Base-by-base conservation (phyloP, 2,797 vertebrate genomes). In the Apodemus agrarius region DNA sequence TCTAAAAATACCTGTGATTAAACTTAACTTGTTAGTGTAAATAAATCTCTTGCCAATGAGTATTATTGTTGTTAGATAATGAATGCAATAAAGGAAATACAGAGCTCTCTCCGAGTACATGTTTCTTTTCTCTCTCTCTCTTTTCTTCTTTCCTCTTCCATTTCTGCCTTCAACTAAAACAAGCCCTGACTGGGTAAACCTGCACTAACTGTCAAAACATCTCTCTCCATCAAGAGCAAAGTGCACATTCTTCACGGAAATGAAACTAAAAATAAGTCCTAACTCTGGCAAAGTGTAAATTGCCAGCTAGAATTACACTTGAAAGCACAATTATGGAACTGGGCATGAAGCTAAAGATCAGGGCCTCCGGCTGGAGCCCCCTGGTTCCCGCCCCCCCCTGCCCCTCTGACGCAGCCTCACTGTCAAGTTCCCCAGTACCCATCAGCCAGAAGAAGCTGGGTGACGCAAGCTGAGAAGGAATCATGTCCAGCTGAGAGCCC, bases 1-100 rank as follows among this genome's bases (percentile, higher is more conserved):
- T 98, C 97, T 97, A 96, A 97, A 97, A 97, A 94, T 93, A 97
- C 97, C 97, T 98, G 98, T 98, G 98, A 98, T 98, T 98, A 98
- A 96, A 98, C 98, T 98, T 98, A 97, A 98, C 98, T 98, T 98
- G 98, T 98, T 98, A 98, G 97, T 99, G 99, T 99, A 99, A 98
- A 99, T 99, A 99, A 98, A 98, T 97, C 98, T 98, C 98, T 98
- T 99, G 98, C 98, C 98, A 98, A 98, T 99, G 97, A 99, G 98
- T 99, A 98, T 98, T 99, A 97, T 98, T 98, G 98, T 98, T 99
- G 98, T 98, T 98, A 98, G 98, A 98, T 98, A 98, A 98, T 97
- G 98, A 99, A 99, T 99, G 98, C 99, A 99, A 99, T 99, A 99
- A 98, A 99, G 98, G 95, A 98, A 98, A 98, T 98, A 93, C 76